A percentile compares a stretch with the other conserved stretches of the same genome.
phyloP scores from a whole-genome alignment of 2,113 vertebrate genomes.

The Xiphorhynchus elegans region DNA sequence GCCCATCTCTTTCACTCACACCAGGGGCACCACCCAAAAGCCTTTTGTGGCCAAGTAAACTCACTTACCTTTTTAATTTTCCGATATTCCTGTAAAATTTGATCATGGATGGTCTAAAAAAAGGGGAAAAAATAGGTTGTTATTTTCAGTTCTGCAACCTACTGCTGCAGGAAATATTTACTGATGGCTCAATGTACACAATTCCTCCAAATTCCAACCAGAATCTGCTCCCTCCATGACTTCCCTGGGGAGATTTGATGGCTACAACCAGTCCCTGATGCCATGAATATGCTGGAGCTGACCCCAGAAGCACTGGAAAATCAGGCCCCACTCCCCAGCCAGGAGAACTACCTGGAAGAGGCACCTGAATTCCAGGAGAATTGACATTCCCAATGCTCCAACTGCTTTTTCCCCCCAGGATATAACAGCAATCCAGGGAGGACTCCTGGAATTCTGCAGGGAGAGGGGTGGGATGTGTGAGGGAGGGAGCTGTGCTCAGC shows the following conservation, averaged over 20 bases:
- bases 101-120: conserved; percentile 91
- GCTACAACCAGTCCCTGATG: rapidly evolving
- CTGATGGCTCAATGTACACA: rapidly evolving
- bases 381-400: not conserved
- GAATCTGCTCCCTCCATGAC: not conserved
- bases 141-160: not conserved
- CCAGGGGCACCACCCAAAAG: not conserved
- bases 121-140: not conserved
- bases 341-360: not conserved
- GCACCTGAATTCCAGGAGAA: not conserved
- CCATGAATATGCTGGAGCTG: not conserved
- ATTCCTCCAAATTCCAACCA: not conserved
- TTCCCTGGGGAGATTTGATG: rapidly evolving
- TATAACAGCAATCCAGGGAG: not conserved
- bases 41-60: not conserved
- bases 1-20: not conserved
- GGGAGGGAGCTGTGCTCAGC: not conserved
- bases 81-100: conserved; percentile 96
- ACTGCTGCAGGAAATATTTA: not conserved
- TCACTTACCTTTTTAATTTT: conserved; percentile 94
- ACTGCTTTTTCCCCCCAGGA: not conserved
- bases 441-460: not conserved
- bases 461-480: not conserved
- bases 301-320: not conserved
- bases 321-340: not conserved